Percentiles rank a stretch among this genome's conserved stretches.
These are phyloP conservation scores for Amazona vittata DNA, from an alignment of 2,113 vertebrate species.

Conservation along the genomic window DNA sequence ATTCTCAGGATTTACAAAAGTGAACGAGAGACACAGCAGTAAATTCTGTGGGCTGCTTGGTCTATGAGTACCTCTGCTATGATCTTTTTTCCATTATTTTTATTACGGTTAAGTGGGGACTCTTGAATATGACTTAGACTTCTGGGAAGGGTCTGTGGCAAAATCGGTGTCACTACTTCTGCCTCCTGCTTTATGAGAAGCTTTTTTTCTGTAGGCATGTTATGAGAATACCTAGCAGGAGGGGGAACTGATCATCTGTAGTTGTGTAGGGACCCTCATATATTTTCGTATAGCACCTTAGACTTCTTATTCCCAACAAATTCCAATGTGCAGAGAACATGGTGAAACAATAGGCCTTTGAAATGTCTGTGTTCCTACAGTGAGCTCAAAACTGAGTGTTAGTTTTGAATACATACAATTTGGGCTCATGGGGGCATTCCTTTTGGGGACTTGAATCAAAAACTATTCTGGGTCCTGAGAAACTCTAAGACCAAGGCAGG, in stretches of 20 bases:
- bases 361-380: neutral
- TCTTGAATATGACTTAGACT: neutral
- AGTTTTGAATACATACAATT: neutral
- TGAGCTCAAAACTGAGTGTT: rapidly evolving
- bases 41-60: neutral
- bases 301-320: neutral
- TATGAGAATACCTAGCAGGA: neutral
- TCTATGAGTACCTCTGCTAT: neutral
- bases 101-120: neutral
- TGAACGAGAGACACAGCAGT: neutral
- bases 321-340: neutral
- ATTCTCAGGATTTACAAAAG: neutral
- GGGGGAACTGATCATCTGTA: neutral
- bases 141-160: neutral
- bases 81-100: neutral
- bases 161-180: neutral
- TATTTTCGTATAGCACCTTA: neutral
- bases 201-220: neutral
- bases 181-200: neutral
- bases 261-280: neutral
- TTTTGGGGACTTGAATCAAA: neutral
- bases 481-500: neutral
- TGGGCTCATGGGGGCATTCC: neutral
- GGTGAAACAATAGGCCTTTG: neutral
- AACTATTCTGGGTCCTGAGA: neutral